Base-by-base conservation (phyloP, 2,113 vertebrate species). In the Vulpes lagopus region DNA sequence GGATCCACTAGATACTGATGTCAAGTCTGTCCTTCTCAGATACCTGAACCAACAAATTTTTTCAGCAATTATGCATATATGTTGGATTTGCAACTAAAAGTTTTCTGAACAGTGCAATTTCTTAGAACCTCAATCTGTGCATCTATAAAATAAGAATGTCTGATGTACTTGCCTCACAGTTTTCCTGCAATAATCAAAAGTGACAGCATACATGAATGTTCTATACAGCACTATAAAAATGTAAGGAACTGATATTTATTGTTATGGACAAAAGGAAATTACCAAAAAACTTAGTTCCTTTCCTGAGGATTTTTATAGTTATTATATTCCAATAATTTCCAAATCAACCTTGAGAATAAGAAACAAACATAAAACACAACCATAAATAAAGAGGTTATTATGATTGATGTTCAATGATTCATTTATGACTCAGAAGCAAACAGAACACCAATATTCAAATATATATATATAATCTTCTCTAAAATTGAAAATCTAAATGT, bases 321-420 rank as follows among this genome's bases (percentile, higher is more conserved):
- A 93, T 25, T 93, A 49, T 64, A 93, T 93, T 95, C 7, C 53
- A 85, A 19, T 43, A 95, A 86, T 91, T 95, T 93, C 64, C 79
- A 89, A 97, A 89, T 89, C 53, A 96, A 96, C 20, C 62, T 0
- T 91, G 65, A 76, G 32, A 91, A 11, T 94, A 93, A 62, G 51
- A 94, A 96, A 84, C 14, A 79, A 94, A 64, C 25, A 93, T 57
- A 67, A 97, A 97, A 94, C 79, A 27, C 4, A 23, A 93, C 55
- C 78, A 91, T 53, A 96, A 97, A 94, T 92, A 95, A 65, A 89
- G 32, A 74, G 79, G 84, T 93, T 91, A 96, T 96, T 94, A 93
- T 93, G 91, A 96, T 92, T 97, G 94, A 93, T 95, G 65, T 96
- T 95, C 60, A 96, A 23, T 97, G 94, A 96, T 78, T 97, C 89